Conservation (phyloP, 1,140 invertebrate species). For the Hylaeus anthracinus region DNA sequence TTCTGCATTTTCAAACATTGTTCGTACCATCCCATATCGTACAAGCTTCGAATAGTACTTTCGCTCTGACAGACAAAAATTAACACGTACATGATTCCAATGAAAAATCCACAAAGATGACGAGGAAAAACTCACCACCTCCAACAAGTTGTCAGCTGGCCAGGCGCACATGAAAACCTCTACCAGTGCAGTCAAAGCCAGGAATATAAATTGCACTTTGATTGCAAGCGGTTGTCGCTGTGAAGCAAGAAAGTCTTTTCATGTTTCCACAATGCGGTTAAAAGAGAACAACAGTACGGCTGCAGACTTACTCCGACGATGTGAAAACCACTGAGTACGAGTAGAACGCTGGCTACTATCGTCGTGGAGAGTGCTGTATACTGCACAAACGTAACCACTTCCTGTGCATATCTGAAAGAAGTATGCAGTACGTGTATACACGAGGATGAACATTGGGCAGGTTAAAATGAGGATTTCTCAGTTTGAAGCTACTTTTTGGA, state of each 20-base stretch:
- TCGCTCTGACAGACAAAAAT: not conserved
- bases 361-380: not conserved
- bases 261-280: not conserved
- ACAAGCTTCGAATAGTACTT: conserved; percentile 27
- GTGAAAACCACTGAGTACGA: not conserved
- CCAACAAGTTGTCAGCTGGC: conserved; percentile 63
- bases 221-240: conserved; percentile 35
- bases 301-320: conserved; percentile 9
- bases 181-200: conserved; percentile 38
- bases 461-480: no score
- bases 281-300: rapidly evolving
- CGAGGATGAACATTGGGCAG: no score
- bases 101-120: no score
- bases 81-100: no score
- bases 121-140: conserved; percentile 39
- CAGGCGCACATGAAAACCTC: conserved; percentile 64
- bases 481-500: no score
- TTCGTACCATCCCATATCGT: conserved; percentile 53
- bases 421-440: no score
- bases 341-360: no score
- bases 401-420: conserved; percentile 6
- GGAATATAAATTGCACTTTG: conserved; percentile 55
- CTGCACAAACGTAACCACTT: not conserved
- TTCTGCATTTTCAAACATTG: conserved; percentile 15
- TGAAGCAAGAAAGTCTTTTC: not conserved